Evolutionary conservation across 2,113 vertebrate species (phyloP).

Genomic region (Gymnogyps californianus): DNA sequence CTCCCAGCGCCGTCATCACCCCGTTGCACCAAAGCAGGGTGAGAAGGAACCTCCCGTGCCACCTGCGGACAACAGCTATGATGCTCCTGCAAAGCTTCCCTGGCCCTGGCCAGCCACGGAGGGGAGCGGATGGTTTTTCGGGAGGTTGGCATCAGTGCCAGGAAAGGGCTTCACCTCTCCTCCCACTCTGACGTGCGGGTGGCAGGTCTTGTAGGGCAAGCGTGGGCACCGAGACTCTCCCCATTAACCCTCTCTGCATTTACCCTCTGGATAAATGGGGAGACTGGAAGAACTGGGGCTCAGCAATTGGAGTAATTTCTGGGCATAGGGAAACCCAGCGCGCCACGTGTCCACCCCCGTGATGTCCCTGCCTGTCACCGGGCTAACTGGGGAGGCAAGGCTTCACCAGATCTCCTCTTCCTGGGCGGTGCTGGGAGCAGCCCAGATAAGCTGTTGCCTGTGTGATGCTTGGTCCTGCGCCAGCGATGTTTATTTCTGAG

Average conservation of each 20-base stretch:
- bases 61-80: neutral
- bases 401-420: neutral
- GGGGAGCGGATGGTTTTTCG: neutral
- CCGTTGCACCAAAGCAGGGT: neutral
- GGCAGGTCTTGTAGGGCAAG: neutral
- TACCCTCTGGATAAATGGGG: neutral
- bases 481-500: neutral
- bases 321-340: neutral
- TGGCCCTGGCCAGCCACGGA: neutral
- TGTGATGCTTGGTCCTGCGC: neutral
- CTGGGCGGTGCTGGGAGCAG: neutral
- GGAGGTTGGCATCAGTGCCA: neutral
- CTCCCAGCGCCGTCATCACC: no score
- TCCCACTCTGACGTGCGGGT: fast-evolving
- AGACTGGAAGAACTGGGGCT: neutral
- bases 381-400: neutral
- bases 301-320: neutral
- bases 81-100: neutral
- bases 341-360: fast-evolving
- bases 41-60: neutral
- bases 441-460: neutral
- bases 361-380: neutral
- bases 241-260: neutral
- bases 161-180: neutral
- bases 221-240: neutral